These are phyloP conservation scores for Himantopus leucocephalus DNA, from an alignment of 2,113 vertebrate species.

Conservation along the genomic window DNA sequence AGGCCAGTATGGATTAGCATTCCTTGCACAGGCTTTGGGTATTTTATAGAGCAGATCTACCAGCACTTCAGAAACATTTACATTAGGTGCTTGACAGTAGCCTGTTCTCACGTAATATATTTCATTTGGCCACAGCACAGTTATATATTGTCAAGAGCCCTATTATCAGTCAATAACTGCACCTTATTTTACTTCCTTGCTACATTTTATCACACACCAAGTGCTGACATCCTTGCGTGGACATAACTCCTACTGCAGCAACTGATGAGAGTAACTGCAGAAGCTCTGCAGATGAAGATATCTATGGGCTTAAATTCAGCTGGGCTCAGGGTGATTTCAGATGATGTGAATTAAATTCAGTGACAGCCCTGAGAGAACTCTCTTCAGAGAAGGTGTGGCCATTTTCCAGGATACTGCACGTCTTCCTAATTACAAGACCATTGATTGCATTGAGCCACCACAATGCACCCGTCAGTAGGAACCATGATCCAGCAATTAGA, in stretches of 20 bases:
- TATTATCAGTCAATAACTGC: slow-evolving; percentile 8
- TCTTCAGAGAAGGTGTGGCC: neutral
- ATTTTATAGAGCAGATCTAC: neutral
- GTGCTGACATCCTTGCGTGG: neutral
- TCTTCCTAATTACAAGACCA: neutral
- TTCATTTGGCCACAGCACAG: neutral
- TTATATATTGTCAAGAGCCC: neutral
- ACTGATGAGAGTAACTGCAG: neutral
- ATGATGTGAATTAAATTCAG: neutral
- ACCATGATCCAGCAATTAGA: neutral
- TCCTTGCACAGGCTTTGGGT: neutral
- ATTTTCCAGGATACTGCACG: neutral
- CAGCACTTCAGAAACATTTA: neutral
- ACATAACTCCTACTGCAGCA: neutral
- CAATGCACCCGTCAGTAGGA: neutral
- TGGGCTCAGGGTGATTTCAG: neutral
- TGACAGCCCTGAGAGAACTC: neutral
- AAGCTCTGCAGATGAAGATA: neutral
- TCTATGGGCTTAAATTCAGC: neutral
- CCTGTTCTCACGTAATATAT: neutral
- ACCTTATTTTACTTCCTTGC: neutral
- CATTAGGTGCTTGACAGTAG: neutral
- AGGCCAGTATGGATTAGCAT: neutral
- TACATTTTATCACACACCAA: neutral
- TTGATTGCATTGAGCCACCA: accelerated